Evolutionary conservation across 1,140 invertebrate species (phyloP), one percentile per base, ranked within the genome.

Genomic region (Aethina tumida): DNA sequence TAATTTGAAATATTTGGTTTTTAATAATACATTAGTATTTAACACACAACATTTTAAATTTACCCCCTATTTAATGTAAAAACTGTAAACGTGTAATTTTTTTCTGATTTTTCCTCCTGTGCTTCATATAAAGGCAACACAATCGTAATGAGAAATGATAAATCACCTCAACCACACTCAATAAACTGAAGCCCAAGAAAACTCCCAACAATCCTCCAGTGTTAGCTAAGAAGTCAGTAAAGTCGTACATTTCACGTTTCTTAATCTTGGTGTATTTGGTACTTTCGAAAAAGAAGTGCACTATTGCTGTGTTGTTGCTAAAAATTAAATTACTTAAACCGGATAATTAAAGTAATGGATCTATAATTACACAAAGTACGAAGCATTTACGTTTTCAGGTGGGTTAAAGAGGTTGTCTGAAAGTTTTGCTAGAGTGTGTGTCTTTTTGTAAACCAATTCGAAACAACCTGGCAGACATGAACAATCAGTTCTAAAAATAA

Each of bases 171-270:
- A 31, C 70, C 1, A 72, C 63, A 40, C 81, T 84, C 45, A 86
- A 68, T 45, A 83, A 73, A 55, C 81, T 84, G 51, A 86, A 84
- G 6, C 81, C 81, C 68, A 84, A 71, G 53, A 82, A 84, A 1
- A 86, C 66, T 2, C 81, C 80, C 4, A 84, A 60, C 9, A 86
- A 59, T 5, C 82, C 82, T 25, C 82, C 82, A 1, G 74, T 80
- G 51, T 78, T 82, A 13, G 39, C 39, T 41, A 28, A 37, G 37
- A 42, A 24, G 16, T 44, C 42, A n/a, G 37, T 40, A 17, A 44
- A 35, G 17, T n/a, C 22, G 17, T 44, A 44, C 5, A 44, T 5
- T 3, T 10, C 2, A 18, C 19, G 39, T 30, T 41, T 44, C 12
- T 9, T 12, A 10, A 16, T 40, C 34, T 39, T 43, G 7, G 9